Conservation (phyloP, 2,113 vertebrate species). For the Onychostruthus taczanowskii region DNA sequence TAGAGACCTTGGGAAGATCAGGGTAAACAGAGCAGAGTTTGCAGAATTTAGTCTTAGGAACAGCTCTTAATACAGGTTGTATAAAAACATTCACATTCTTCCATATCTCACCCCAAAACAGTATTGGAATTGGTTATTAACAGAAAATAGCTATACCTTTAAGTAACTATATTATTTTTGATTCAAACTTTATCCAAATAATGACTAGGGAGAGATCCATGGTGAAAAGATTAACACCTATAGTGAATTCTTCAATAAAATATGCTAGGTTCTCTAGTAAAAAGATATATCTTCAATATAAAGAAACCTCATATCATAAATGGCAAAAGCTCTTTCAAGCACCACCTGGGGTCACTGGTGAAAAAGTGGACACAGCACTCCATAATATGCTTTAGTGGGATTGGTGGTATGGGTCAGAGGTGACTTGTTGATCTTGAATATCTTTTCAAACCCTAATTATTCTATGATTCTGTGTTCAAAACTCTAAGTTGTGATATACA, state of each 20-base stretch:
- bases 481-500: neutral
- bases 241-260: neutral
- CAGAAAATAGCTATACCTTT: neutral
- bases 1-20: neutral
- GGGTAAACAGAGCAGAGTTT: neutral
- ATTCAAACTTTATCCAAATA: neutral
- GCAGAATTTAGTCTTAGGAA: neutral
- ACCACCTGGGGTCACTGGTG: neutral
- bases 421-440: neutral
- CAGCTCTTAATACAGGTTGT: neutral
- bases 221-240: neutral
- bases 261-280: neutral
- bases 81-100: neutral
- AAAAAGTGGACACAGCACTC: neutral
- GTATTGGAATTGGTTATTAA: neutral
- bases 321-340: neutral
- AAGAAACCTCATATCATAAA: neutral
- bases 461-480: neutral
- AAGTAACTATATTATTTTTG: neutral
- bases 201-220: neutral
- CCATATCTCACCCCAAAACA: accelerated
- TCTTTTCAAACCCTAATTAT: neutral
- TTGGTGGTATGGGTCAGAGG: neutral
- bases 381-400: neutral
- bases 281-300: neutral